A percentile compares a stretch with the other conserved stretches of the same genome.
Conservation (phyloP, 1,140 invertebrate genomes). For the Battus philenor region DNA sequence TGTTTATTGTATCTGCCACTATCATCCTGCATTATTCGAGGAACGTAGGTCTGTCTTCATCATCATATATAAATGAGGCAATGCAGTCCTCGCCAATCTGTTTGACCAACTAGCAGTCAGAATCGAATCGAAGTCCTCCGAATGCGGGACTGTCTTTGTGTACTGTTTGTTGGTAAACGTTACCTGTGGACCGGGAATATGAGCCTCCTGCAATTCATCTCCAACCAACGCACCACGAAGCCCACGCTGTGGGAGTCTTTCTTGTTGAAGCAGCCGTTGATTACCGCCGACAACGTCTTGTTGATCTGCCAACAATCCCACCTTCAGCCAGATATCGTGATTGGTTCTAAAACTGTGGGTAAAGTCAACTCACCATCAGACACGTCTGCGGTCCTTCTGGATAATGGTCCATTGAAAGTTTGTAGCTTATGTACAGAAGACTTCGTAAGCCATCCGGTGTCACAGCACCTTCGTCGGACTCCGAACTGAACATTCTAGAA, state of each 20-base stretch:
- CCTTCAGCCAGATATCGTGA: neutral
- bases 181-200: slow-evolving; percentile 86
- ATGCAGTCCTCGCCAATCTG: too few relatives aligned
- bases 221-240: slow-evolving; percentile 88
- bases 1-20: too few relatives aligned
- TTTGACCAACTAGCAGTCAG: too few relatives aligned
- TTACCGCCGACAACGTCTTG: slow-evolving; percentile 81
- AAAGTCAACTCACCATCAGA: slow-evolving; percentile 56
- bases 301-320: slow-evolving; percentile 72
- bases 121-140: too few relatives aligned
- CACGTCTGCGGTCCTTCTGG: slow-evolving; percentile 79
- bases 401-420: slow-evolving; percentile 85
- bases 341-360: neutral
- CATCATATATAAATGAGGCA: too few relatives aligned
- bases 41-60: too few relatives aligned
- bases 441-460: slow-evolving; percentile 78
- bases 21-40: too few relatives aligned
- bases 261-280: slow-evolving; percentile 86
- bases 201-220: slow-evolving; percentile 84
- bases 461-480: slow-evolving; percentile 73
- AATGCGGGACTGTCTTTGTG: too few relatives aligned
- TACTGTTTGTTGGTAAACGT: neutral
- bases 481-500: slow-evolving; percentile 74
- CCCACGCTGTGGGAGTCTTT: slow-evolving; percentile 84
- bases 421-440: slow-evolving; percentile 83